phyloP scores from a whole-genome alignment of 2,888 invertebrate species.

The Anaspis maculata region DNA sequence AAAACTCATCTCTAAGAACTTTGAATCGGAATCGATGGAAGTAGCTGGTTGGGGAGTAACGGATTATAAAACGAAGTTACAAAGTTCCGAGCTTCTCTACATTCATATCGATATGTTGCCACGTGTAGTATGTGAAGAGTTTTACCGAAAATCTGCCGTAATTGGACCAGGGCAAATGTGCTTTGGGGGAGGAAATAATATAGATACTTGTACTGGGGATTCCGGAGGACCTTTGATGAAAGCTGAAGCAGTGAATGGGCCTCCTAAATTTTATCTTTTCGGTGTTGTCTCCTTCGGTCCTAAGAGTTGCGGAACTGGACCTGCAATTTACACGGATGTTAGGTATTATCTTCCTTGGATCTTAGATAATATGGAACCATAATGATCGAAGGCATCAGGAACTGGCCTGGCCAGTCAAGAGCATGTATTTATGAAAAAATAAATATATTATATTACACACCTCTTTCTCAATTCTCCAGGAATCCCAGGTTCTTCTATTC shows the following conservation, averaged over 20 bases:
- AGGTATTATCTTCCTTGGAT: conserved; percentile 53
- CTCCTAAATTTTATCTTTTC: conserved; percentile 47
- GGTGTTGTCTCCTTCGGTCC: conserved; percentile 56
- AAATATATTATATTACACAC: too few relatives aligned
- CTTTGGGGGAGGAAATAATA: conserved; percentile 46
- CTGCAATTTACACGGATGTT: conserved; percentile 53
- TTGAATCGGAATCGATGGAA: too few relatives aligned
- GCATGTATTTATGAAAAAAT: too few relatives aligned
- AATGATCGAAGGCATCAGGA: conserved; percentile 2
- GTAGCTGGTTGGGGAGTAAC: conserved; percentile 48
- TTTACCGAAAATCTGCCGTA: conserved; percentile 4
- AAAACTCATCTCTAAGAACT: conserved; percentile 35
- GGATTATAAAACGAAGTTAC: conserved; percentile 19
- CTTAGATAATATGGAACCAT: conserved; percentile 40
- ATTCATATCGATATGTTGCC: conserved; percentile 32
- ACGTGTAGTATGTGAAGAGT: conserved; percentile 19
- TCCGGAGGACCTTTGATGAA: conserved; percentile 52
- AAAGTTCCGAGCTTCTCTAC: conserved; percentile 30
- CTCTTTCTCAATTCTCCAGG: too few relatives aligned
- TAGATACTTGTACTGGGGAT: conserved; percentile 55
- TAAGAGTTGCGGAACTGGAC: conserved; percentile 47
- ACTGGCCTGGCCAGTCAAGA: too few relatives aligned
- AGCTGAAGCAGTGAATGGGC: conserved; percentile 42
- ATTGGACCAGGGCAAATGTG: conserved; percentile 18
- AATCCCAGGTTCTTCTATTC: too few relatives aligned